Base-by-base conservation (phyloP, 2,113 vertebrate species). In the Cyprinodon tularosa region DNA sequence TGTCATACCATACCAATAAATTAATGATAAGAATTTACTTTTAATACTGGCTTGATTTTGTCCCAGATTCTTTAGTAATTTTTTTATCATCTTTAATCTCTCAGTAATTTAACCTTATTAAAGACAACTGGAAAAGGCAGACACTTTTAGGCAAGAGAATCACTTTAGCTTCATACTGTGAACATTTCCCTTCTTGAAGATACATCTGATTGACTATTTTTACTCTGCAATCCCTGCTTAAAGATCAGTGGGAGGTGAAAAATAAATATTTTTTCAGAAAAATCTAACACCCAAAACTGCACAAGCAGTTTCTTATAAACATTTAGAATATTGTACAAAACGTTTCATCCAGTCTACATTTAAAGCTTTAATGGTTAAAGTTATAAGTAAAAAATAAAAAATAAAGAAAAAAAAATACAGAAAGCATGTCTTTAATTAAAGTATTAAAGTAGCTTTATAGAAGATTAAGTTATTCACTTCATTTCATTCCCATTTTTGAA, bases 391-490 rank as follows among this genome's bases (percentile, higher is more conserved):
- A 50, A 4, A 15, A 53, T 20, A 29, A 29, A 29, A 53, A 53
- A 62, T 13, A 63, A 63, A 12, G 13, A 2, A 13, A 62, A 6
- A 0, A 15, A 17, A 63, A 20, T 8, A 42, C 64, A 40, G 59
- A 78, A 81, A 76, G 66, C 69, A 69, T 64, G 82, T 80, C 53
- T 74, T 85, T 61, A 6, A 47, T 71, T 64, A n/a, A n/a, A n/a
- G n/a, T n/a, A n/a, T n/a, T n/a, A 37, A 75, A 83, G 82, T 62
- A 72, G 81, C 76, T 79, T 59, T 75, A 84, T 76, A 82, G 76
- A 87, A 78, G 85, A 83, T 82, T 86, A 80, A 87, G 80, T 85
- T 36, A 59, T 84, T 78, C 85, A 78, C 83, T 88, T 66, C 72
- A 62, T 84, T 86, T 74, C 71, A 68, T 86, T 82, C 42, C 77